Conservation (phyloP, 2,888 invertebrate genomes). For the Liposcelis brunnea region DNA sequence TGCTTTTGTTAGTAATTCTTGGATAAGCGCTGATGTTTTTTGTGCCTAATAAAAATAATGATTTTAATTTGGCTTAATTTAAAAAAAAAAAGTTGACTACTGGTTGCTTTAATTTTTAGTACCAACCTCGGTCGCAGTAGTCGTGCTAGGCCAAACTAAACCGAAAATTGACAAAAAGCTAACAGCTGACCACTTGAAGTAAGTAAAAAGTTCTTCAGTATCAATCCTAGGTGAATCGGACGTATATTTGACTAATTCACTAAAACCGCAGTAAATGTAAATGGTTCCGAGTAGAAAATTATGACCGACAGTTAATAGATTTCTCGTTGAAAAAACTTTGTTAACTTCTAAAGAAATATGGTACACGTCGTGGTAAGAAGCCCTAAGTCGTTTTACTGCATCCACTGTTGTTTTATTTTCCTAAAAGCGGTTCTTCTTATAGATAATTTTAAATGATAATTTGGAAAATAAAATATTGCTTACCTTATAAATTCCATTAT, state of each 20-base stretch:
- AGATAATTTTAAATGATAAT: too few species aligned
- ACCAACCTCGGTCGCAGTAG: not conserved
- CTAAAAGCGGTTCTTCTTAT: too few species aligned
- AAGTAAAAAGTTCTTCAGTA: not conserved
- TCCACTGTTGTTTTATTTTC: too few species aligned
- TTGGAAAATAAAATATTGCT: too few species aligned
- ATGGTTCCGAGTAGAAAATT: constrained; percentile 4
- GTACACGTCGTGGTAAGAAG: not conserved
- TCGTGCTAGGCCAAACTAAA: not conserved
- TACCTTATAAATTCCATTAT: too few species aligned
- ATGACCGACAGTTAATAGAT: constrained; percentile 2
- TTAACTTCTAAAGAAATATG: not conserved
- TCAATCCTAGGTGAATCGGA: not conserved
- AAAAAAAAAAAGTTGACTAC: too few species aligned
- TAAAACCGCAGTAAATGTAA: constrained; percentile 6
- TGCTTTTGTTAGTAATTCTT: not conserved
- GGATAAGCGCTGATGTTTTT: not conserved
- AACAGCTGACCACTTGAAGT: constrained; percentile 2
- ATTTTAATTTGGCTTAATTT: too few species aligned
- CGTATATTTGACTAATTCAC: not conserved
- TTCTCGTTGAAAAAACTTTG: constrained; percentile 1
- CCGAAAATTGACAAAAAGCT: not conserved
- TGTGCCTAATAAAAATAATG: not conserved
- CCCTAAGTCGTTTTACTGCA: not conserved
- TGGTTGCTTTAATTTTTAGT: too few species aligned